A percentile compares a stretch with the other conserved stretches of the same genome.
phyloP scores from a whole-genome alignment of 2,113 vertebrate genomes.

The Thymallus thymallus region DNA sequence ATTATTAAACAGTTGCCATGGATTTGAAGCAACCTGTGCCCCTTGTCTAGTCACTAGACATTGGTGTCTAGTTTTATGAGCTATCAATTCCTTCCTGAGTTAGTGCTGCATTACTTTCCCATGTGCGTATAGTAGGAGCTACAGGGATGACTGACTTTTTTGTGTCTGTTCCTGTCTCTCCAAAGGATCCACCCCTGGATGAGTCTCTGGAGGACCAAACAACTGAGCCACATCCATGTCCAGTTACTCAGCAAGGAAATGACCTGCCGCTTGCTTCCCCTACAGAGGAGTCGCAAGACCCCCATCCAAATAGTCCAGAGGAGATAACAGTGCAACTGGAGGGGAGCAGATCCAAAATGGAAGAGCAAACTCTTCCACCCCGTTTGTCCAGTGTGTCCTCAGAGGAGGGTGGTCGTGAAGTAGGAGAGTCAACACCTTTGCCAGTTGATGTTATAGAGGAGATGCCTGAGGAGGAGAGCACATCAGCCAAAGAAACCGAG shows the following conservation, averaged over 20 bases:
- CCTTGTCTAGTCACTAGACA: no score
- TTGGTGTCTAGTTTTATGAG: no score
- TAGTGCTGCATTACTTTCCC: no score
- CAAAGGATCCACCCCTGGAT: slow-evolving; percentile 21
- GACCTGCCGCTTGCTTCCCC: slow-evolving; percentile 10
- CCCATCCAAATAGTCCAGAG: not conserved
- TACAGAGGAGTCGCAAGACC: not conserved
- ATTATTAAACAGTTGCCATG: no score
- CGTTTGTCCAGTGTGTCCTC: slow-evolving; percentile 45
- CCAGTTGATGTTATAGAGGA: slow-evolving; percentile 49
- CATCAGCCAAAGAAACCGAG: not conserved
- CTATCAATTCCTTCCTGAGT: no score
- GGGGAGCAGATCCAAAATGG: slow-evolving; percentile 9
- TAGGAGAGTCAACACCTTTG: slow-evolving; percentile 38
- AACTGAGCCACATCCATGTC: slow-evolving; percentile 10
- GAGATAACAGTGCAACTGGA: slow-evolving; percentile 23
- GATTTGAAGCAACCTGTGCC: no score
- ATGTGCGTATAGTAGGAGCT: no score
- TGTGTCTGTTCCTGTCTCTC: not conserved
- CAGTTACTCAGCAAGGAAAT: slow-evolving; percentile 12
- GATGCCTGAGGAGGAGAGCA: slow-evolving; percentile 1
- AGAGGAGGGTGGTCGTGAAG: slow-evolving; percentile 45
- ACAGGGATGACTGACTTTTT: no score
- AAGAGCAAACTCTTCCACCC: not conserved
- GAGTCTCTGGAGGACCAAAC: slow-evolving; percentile 25